Conservation (phyloP, 2,888 invertebrate species). For the Agrotis clavis region DNA sequence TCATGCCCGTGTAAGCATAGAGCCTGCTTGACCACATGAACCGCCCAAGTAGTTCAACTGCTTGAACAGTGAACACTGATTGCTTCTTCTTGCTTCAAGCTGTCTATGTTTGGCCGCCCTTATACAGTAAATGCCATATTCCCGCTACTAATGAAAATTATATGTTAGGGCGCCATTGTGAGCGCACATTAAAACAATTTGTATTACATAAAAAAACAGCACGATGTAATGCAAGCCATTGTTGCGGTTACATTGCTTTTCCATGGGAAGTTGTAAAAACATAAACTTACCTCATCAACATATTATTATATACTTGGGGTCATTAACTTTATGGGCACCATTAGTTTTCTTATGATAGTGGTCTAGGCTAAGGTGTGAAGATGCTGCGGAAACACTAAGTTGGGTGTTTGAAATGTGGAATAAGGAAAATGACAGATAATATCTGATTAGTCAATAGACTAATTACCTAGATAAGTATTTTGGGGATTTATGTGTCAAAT, state of each 20-base stretch:
- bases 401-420: not conserved
- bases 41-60: no score
- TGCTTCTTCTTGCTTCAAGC: no score
- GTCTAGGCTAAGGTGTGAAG: not conserved
- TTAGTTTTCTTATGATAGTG: not conserved
- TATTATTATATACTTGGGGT: constrained; percentile 1
- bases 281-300: constrained; percentile 17
- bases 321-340: constrained; percentile 1
- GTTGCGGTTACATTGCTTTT: constrained; percentile 31
- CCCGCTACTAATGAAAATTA: constrained; percentile 24
- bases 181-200: constrained; percentile 44
- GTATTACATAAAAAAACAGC: constrained; percentile 56
- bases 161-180: constrained; percentile 39
- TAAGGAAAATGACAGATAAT: no score
- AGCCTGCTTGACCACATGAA: no score
- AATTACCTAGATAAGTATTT: no score
- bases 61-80: no score
- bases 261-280: constrained; percentile 38
- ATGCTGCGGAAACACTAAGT: not conserved
- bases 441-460: no score
- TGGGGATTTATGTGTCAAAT: no score
- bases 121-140: constrained; percentile 1
- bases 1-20: no score
- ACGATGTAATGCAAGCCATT: constrained; percentile 40
- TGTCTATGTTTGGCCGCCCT: not conserved